Evolutionary conservation across 2,797 vertebrate genomes (phyloP), one percentile per base, ranked within the genome.

Genomic region (Centropyge bicolor): DNA sequence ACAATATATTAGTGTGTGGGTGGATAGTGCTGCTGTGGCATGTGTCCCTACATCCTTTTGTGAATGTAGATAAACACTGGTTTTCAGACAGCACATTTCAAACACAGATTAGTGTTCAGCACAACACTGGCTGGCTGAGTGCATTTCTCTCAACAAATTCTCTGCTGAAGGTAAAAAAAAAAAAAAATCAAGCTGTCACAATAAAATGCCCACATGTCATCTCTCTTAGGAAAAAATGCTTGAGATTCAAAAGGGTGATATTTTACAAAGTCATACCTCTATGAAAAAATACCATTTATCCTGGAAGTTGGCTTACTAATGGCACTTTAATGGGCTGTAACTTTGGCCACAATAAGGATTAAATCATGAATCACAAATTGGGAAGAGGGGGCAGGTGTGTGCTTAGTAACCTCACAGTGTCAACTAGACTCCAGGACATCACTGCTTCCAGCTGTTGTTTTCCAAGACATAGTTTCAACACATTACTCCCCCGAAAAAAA

Each of bases 121-220:
- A 40, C 73, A 63, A 69, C 67, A 78, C 68, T 51, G 66, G 74
- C 49, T 27, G 63, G 64, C 86, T 83, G 75, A 80, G 70, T 71
- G 80, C 63, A 57, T 75, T 77, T 75, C 31, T 60, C 70, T 84
- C 69, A 80, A 78, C 57, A 43, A 54, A 72, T 80, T 82, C 40
- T 54, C 48, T 14, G 40, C 24, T 76, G 63, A 90, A 87, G 79
- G 83, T 82, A 82, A 52, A 69, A 72, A 24, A 54, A n/a, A 81
- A 82, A 52, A 69, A 72, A 41, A 78, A 76, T 84, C 63, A 80
- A 78, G 66, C 69, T 80, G 76, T 82, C 78, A 68, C 46, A 74
- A 46, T 66, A 71, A 78, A 87, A 80, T 27, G 46, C 22, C 65
- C 22, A 20, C 40, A 52, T 31, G 49, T 70, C 52, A 6, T 65